These are phyloP conservation scores for Scopus umbretta DNA, from an alignment of 2,113 vertebrate genomes.

Conservation along the genomic window DNA sequence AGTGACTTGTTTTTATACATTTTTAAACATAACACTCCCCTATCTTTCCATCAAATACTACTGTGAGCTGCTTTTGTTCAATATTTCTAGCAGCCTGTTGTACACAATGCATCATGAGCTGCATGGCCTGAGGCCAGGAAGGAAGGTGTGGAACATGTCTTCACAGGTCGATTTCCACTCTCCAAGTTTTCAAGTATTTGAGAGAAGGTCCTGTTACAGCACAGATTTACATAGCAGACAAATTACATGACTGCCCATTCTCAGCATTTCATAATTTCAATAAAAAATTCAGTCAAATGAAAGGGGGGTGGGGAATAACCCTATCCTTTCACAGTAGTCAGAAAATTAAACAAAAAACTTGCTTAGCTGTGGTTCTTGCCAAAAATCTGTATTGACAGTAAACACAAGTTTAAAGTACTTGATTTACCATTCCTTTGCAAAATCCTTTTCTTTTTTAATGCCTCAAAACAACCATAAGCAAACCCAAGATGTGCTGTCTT, in stretches of 20 bases:
- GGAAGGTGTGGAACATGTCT: slow-evolving; percentile 54
- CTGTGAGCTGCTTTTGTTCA: background rate
- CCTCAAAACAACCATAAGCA: background rate
- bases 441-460: background rate
- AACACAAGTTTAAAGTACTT: background rate
- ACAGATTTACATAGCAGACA: slow-evolving; percentile 52
- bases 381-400: background rate
- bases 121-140: slow-evolving; percentile 55
- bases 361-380: background rate
- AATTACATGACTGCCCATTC: slow-evolving; percentile 36
- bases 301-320: background rate
- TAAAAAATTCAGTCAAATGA: slow-evolving; percentile 35
- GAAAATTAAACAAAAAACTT: slow-evolving; percentile 2
- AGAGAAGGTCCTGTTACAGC: slow-evolving; percentile 43
- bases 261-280: slow-evolving; percentile 44
- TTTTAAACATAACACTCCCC: background rate
- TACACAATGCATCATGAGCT: background rate
- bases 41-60: background rate
- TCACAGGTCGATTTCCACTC: slow-evolving; percentile 70
- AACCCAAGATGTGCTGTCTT: background rate
- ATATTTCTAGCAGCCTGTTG: background rate
- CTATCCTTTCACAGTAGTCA: background rate
- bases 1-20: background rate
- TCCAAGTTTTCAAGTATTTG: slow-evolving; percentile 65
- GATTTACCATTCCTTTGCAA: background rate